phyloP scores from a whole-genome alignment of 2,113 vertebrate species.

The Melanostigma gelatinosum region DNA sequence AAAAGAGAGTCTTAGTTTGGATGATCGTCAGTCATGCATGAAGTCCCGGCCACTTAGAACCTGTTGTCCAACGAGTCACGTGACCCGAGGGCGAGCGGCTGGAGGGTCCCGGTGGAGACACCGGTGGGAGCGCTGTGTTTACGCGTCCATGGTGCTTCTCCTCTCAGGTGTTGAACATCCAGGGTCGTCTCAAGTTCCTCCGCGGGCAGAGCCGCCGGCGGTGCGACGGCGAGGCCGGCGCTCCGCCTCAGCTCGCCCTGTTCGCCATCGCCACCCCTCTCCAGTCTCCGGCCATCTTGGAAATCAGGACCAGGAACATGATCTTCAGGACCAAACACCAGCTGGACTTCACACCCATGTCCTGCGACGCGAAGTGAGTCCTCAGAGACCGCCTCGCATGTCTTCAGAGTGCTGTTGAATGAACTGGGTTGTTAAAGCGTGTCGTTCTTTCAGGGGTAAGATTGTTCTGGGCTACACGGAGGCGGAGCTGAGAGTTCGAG shows the following conservation, averaged over 20 bases:
- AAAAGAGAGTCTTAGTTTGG: neutral
- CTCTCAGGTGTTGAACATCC: slow-evolving; percentile 82
- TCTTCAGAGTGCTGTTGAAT: neutral
- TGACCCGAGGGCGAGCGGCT: slow-evolving; percentile 16
- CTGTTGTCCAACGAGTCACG: neutral
- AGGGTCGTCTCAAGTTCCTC: slow-evolving; percentile 86
- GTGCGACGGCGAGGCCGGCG: slow-evolving; percentile 43
- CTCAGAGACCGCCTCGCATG: fast-evolving
- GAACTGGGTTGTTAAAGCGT: neutral
- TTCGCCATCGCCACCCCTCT: slow-evolving; percentile 84
- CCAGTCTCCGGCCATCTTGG: slow-evolving; percentile 82
- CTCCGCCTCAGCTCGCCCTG: slow-evolving; percentile 80
- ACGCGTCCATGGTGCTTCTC: slow-evolving; percentile 13
- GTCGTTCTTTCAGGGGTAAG: slow-evolving; percentile 71
- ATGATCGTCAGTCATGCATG: neutral
- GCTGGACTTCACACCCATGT: slow-evolving; percentile 86
- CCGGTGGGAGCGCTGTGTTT: slow-evolving; percentile 6
- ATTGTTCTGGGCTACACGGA: slow-evolving; percentile 84
- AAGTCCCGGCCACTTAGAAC: neutral
- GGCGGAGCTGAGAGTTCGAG: slow-evolving; percentile 79
- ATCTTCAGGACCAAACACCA: slow-evolving; percentile 89
- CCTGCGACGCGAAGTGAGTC: slow-evolving; percentile 82
- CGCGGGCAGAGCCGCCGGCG: slow-evolving; percentile 77
- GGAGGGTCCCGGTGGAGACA: neutral
- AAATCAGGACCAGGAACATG: slow-evolving; percentile 83